Evolutionary conservation across 2,113 vertebrate genomes (phyloP), one percentile per base, ranked within the genome.

Genomic region (Sardina pilchardus): DNA sequence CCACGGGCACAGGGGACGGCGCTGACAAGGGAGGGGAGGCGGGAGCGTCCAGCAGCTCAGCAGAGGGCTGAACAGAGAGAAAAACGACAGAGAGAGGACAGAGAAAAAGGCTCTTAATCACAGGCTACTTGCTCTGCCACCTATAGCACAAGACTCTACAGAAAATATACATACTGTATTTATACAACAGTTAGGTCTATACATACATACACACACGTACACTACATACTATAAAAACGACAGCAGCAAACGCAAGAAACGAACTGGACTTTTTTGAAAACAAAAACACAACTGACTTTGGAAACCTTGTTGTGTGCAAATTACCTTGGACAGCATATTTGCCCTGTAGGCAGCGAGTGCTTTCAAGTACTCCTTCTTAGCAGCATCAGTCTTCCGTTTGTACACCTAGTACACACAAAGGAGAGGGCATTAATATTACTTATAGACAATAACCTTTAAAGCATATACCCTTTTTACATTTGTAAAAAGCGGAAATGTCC

Each of bases 291-390:
- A 6, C 3, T 50, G 48, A 14, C 7, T 10, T 10, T 8, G 47
- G 48, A 4, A 50, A 2, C 48, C 3, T 16, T 16, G 48, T 16
- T 50, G n/a, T 12, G 17, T 12, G 16, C 9, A 34, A 43, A 67
- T 90, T 91, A 97, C 97, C 96, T 97, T 96, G 81, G 96, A 94
- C 1, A 92, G 92, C 30, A 95, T 95, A 83, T 94, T 93, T 84
- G 93, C 94, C 89, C 94, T 94, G 92, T 98, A 98, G 75, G 96
- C 96, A 3, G 96, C 94, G 85, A 98, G 89, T 0, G 96, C 96
- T 91, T 97, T 97, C 82, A 98, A 88, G 89, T 98, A 98, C 44
- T 97, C 97, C 90, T 95, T 97, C 90, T 97, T 97, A 0, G 97
- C 96, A 0, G 95, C 95, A 90, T 97, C 97, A 0, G 96, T 97